A percentile compares a stretch with the other conserved stretches of the same genome.
These are phyloP conservation scores for Ceratina japonica DNA, from an alignment of 1,140 invertebrate genomes.

Conservation along the genomic window DNA sequence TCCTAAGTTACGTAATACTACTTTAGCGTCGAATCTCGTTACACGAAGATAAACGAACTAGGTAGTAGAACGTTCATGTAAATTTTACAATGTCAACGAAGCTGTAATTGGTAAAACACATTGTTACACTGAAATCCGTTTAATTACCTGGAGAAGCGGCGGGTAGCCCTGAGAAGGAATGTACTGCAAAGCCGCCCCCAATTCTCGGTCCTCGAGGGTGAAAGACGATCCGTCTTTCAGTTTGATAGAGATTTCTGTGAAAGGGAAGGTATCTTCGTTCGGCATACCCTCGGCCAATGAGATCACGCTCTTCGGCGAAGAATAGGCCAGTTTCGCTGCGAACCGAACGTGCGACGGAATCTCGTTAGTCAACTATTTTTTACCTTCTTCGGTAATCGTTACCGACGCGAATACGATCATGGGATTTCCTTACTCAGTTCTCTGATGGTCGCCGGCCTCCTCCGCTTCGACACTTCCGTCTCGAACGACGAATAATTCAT, in stretches of 20 bases:
- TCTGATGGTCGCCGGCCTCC: conserved; percentile 71
- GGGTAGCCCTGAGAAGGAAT: conserved; percentile 87
- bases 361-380: not conserved
- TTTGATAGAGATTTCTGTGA: conserved; percentile 83
- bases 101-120: no score
- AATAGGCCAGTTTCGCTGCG: conserved; percentile 84
- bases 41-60: no score
- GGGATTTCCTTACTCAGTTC: conserved; percentile 73
- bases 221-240: conserved; percentile 82
- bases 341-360: conserved; percentile 43
- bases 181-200: conserved; percentile 86
- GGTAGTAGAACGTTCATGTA: no score
- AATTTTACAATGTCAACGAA: no score
- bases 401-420: not conserved
- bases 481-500: conserved; percentile 74
- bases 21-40: no score
- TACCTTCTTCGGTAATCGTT: not conserved
- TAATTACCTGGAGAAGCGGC: conserved; percentile 80
- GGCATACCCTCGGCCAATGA: conserved; percentile 89
- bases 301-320: conserved; percentile 83
- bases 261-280: conserved; percentile 88
- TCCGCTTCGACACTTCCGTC: conserved; percentile 71
- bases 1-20: no score
- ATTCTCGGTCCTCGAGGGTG: conserved; percentile 80
- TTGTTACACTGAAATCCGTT: not conserved